Base-by-base conservation (phyloP, 2,888 invertebrate genomes). In the Scelioninae gen. 2 region DNA sequence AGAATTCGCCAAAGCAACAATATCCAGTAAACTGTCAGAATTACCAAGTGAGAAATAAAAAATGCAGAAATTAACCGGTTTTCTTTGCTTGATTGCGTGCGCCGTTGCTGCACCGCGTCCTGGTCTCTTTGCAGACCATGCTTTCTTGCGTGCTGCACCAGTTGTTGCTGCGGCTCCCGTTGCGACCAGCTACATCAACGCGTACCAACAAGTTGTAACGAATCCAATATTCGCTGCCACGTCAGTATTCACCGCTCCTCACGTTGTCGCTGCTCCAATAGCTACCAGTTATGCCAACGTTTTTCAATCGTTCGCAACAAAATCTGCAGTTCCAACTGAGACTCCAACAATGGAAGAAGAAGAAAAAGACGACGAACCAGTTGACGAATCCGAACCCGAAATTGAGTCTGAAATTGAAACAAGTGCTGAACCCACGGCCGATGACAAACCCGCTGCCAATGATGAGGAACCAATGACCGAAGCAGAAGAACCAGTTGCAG, bases 101-200 rank as follows among this genome's bases (percentile, higher is more conserved):
- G 82, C 81, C 33, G 82, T 88, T 11, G 88, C 89, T 79, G 86
- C 81, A 67, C 86, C 63, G 4, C 45, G 31, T 15, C 58, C 71
- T 3, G 55, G 58, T 31, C 11, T 43, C 1, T 28, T 58, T 13
- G 55, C 58, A 37, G 2, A 1, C 10, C 39, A 16, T 5, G 10
- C 11, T 3, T 31, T 28, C 10, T 78, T 83, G 25, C 73, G 90
- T 84, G 89, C 88, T 86, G 89, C 90, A 83, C 79, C 78, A 1
- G 60, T 78, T 0, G 77, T 80, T 37, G 80, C 81, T 53, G 89
- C 88, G 86, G 89, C 90, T 82, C 80, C 78, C 0, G 60, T 77
- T 2, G 85, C 73, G 13, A 65, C 86, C 25, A 87, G 87, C 57
- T 78, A 86, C 81, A 65, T 74, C 6, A 91, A 90, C 87, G 88